Base-by-base conservation (phyloP, 2,888 invertebrate genomes). In the Apantesis nais region DNA sequence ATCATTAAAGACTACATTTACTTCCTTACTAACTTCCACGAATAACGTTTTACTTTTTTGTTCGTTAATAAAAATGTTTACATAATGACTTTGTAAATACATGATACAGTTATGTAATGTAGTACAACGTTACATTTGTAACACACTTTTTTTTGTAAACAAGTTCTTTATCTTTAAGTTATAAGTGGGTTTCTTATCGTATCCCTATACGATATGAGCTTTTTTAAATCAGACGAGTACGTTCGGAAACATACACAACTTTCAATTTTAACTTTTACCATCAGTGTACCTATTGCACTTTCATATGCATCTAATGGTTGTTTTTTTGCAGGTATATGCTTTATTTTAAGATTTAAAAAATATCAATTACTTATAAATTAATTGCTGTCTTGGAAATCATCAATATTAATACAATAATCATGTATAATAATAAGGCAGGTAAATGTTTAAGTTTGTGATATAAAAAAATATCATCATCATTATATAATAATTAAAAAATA, bases 11-110 rank as follows among this genome's bases (percentile, higher is more conserved):
- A 52, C 16, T 52, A 11, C 5, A 31, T 52, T 67, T 48, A 67
- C 65, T 78, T 78, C 60, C 62, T 61, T 69, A 48, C 31, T 62
- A 55, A 71, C 66, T 65, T 70, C 25, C 9, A 52, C n/a, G 1
- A 52, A 22, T 58, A n/a, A 37, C 12, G 60, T 62, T 48, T 63
- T 58, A 0, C 22, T 76, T 52, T 68, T 73, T 66, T 19, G 19
- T n/a, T n/a, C 5, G 31, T 34, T 34, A n/a, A 58, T 63, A 62
- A 29, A 62, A 71, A 72, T 67, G 62, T 69, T 78, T 73, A 63
- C 64, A 71, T 63, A 81, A 79, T 61, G 8, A 11, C 31, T 63
- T 63, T 52, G 3, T 52, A 16, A n/a, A 14, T 5, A 14, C 14
- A n/a, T 31, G 34, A 52, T 52, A 52, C 44, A 31, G 34, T 65